A percentile compares a stretch with the other conserved stretches of the same genome.
These are phyloP conservation scores for Tinea trinotella DNA, from an alignment of 2,888 invertebrate species.

Conservation along the genomic window DNA sequence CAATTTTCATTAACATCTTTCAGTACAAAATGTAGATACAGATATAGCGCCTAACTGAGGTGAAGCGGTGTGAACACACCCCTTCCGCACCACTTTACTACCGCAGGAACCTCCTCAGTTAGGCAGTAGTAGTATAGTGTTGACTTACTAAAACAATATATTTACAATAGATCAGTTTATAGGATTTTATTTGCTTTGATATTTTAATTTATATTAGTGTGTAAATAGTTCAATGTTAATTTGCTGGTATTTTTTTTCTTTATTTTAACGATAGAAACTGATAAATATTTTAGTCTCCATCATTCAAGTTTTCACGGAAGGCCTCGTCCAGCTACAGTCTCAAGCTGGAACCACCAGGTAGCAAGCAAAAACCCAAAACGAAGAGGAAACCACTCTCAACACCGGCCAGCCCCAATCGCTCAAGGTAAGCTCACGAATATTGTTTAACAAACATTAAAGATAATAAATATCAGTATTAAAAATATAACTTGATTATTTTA, in stretches of 20 bases:
- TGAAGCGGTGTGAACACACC: too few relatives aligned
- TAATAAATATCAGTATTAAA: too few relatives aligned
- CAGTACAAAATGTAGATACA: too few relatives aligned
- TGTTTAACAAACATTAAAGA: too few relatives aligned
- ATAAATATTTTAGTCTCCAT: slow-evolving; percentile 86
- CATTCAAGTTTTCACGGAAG: slow-evolving; percentile 98
- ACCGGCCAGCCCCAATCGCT: slow-evolving; percentile 91
- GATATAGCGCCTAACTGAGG: too few relatives aligned
- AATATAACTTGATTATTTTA: too few relatives aligned
- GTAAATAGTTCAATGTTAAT: neutral
- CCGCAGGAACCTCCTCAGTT: too few relatives aligned
- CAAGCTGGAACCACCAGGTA: slow-evolving; percentile 90
- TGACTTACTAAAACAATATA: too few relatives aligned
- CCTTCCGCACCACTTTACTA: too few relatives aligned
- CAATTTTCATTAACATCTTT: too few relatives aligned
- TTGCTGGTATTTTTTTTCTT: neutral
- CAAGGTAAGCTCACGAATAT: slow-evolving; percentile 51
- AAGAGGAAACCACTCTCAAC: slow-evolving; percentile 94
- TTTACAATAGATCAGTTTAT: too few relatives aligned
- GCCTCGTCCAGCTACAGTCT: slow-evolving; percentile 97
- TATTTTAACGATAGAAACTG: slow-evolving; percentile 20
- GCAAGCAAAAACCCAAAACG: slow-evolving; percentile 88
- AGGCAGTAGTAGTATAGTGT: too few relatives aligned
- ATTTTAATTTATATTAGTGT: neutral
- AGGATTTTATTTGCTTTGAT: neutral